Evolutionary conservation across 2,797 vertebrate genomes (phyloP).

Genomic region (Rhinogobio ventralis): DNA sequence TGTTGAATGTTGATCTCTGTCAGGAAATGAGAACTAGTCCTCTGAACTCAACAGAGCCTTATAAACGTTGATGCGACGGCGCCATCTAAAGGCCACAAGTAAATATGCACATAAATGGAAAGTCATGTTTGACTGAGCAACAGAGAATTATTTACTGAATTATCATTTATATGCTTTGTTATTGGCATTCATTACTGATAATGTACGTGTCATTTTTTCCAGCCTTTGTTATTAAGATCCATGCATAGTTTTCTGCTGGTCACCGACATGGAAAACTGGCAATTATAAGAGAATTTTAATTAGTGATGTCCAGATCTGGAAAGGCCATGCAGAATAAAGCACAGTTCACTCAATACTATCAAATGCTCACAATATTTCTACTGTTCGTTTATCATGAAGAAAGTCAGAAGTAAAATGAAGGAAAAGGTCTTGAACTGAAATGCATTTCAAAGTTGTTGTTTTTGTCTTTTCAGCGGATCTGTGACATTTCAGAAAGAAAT

Average conservation of each 20-base stretch:
- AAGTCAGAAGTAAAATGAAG: neutral
- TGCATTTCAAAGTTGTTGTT: neutral
- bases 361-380: too few relatives aligned
- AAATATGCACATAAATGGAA: neutral
- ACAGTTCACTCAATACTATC: neutral
- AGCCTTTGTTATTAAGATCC: neutral
- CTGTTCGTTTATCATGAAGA: neutral
- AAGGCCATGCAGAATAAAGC: neutral
- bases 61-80: neutral
- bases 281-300: neutral
- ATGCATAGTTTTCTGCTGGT: neutral
- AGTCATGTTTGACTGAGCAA: neutral
- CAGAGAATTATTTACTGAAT: neutral
- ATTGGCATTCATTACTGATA: neutral
- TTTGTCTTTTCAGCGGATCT: neutral
- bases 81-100: neutral
- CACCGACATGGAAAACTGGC: neutral
- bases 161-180: neutral
- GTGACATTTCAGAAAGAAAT: slow-evolving; percentile 30
- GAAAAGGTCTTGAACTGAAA: neutral
- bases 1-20: neutral
- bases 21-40: neutral
- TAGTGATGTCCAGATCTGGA: neutral
- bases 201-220: neutral
- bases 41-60: too few relatives aligned